Conservation (phyloP, 2,113 vertebrate genomes). For the Ciconia boyciana region DNA sequence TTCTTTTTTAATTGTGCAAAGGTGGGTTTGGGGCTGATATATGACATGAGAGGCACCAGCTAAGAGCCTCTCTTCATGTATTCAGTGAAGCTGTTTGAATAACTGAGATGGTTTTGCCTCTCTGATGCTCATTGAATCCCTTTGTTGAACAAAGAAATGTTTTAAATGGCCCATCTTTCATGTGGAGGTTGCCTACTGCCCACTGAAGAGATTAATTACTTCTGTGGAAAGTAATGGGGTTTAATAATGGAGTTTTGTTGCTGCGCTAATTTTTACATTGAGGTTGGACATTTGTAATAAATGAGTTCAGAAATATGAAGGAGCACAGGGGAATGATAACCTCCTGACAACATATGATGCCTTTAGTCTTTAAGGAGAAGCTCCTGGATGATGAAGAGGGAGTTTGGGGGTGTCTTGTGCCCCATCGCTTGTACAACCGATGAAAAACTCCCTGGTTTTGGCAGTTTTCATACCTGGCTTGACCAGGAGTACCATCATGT, state of each 20-base stretch:
- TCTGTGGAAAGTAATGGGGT: not conserved
- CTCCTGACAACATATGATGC: not conserved
- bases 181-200: not conserved
- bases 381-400: not conserved
- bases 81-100: not conserved
- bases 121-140: not conserved
- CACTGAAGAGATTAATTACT: not conserved
- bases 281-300: not conserved
- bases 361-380: not conserved
- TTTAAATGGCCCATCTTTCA: not conserved
- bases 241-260: not conserved
- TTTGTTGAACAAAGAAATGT: not conserved
- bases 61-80: not conserved
- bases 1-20: not conserved
- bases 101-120: not conserved
- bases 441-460: not conserved
- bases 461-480: not conserved
- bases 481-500: rapidly evolving
- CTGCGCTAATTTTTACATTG: not conserved
- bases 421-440: not conserved
- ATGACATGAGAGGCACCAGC: not conserved
- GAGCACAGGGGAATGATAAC: rapidly evolving
- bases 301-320: not conserved
- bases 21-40: not conserved
- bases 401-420: not conserved